Evolutionary conservation across 2,113 vertebrate species (phyloP).

Genomic region (Aptenodytes patagonicus): DNA sequence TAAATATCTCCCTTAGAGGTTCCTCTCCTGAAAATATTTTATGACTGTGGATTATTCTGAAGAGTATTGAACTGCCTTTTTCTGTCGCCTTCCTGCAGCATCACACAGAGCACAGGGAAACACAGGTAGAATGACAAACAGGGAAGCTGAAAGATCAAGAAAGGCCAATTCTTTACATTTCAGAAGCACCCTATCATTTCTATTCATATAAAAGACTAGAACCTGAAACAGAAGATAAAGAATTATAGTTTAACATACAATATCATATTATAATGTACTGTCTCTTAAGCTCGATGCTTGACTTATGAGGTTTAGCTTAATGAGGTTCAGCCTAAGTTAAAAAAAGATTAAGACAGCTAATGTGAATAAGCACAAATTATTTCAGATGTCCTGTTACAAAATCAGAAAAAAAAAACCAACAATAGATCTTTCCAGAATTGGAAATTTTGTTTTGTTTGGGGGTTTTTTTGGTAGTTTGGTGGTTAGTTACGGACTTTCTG

Average conservation of each 20-base stretch:
- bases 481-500: not conserved
- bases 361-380: not conserved
- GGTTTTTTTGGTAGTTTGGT: not conserved
- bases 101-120: not conserved
- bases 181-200: not conserved
- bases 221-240: fast-evolving
- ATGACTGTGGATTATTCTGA: not conserved
- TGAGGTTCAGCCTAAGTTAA: not conserved
- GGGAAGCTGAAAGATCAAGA: not conserved
- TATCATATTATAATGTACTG: not conserved
- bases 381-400: not conserved
- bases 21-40: conserved; percentile 10
- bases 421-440: not conserved
- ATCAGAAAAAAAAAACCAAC: not conserved
- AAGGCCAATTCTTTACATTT: not conserved
- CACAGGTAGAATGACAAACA: not conserved
- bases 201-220: not conserved
- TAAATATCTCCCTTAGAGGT: not conserved
- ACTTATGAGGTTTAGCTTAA: not conserved
- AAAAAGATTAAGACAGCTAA: not conserved
- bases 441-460: not conserved
- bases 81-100: not conserved
- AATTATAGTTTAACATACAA: not conserved
- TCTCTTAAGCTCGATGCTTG: not conserved
- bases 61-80: not conserved